Base-by-base conservation (phyloP, 2,797 vertebrate genomes). In the Brachyrhaphis roseni region DNA sequence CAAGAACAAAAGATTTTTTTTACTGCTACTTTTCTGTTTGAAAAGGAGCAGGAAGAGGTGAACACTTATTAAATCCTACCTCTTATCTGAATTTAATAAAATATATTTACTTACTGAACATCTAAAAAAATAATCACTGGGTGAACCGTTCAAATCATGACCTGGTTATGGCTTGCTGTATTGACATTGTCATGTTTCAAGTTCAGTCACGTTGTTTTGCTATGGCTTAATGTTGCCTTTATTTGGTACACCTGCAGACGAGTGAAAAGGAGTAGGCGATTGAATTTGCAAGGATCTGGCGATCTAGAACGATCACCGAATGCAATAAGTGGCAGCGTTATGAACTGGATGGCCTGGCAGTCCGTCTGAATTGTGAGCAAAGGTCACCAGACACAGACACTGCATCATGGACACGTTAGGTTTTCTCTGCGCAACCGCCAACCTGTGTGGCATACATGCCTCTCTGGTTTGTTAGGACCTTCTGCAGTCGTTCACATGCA, bases 301-400 rank as follows among this genome's bases (percentile, higher is more conserved):
- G 20, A 39, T 66, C 39, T 70, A n/a, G 39, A 70, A 43, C 8
- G 23, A 41, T 11, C 20, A 12, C 39, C 36, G 41, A 41, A 70
- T 12, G 66, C 20, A 11, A 41, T 41, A 43, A 70, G 31, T 15
- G 23, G 39, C 23, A n/a, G 4, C 23, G 4, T 70, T 41, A 70
- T 70, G 36, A 70, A 43, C 39, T 26, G 39, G 8, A 26, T 5
- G 11, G 8, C 23, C 23, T 70, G 20, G 39, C 66, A n/a, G 39
- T 70, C 66, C 12, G 20, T 43, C 39, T 41, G 8, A 43, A 31
- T 70, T 70, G 39, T 70, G 66, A 70, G 66, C 66, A 70, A 70
- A 70, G 66, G 66, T 70, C 66, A 70, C 36, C 8, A 41, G 64
- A 68, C 64, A n/a, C 39, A 43, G 66, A 26, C 66, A 43, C 36